Evolutionary conservation across 2,113 vertebrate genomes (phyloP).

Genomic region (Coptodon bakossiorum): DNA sequence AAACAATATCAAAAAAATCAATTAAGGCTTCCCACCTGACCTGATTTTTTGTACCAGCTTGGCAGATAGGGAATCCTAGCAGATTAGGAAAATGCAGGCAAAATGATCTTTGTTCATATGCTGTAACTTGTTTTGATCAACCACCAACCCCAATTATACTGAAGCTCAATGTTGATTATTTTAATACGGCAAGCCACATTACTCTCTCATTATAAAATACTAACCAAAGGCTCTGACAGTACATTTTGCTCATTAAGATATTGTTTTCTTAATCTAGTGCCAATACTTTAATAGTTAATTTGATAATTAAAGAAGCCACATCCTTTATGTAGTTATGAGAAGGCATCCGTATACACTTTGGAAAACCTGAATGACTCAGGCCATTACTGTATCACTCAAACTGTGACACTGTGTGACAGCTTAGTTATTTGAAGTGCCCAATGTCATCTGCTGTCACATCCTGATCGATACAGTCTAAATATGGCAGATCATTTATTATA

Average conservation of each 20-base stretch:
- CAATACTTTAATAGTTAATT: neutral
- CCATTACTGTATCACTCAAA: neutral
- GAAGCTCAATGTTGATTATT: neutral
- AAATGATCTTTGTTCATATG: neutral
- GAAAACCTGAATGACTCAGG: neutral
- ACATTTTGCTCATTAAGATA: neutral
- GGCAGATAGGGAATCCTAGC: neutral
- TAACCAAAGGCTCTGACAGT: neutral
- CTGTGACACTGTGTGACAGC: neutral
- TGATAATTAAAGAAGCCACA: neutral
- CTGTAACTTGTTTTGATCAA: neutral
- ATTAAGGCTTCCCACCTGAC: neutral
- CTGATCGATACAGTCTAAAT: neutral
- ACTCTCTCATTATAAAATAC: neutral
- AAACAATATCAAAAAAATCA: neutral
- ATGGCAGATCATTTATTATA: neutral
- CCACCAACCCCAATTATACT: neutral
- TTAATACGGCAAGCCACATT: neutral
- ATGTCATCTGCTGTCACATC: neutral
- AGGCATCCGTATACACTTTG: neutral
- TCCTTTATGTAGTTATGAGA: neutral
- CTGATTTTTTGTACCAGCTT: neutral
- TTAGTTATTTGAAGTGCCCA: neutral
- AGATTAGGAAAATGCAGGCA: neutral
- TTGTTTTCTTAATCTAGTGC: neutral